These are phyloP conservation scores for Drosophila bocqueti DNA, from an alignment of 1,140 invertebrate genomes.

Conservation along the genomic window DNA sequence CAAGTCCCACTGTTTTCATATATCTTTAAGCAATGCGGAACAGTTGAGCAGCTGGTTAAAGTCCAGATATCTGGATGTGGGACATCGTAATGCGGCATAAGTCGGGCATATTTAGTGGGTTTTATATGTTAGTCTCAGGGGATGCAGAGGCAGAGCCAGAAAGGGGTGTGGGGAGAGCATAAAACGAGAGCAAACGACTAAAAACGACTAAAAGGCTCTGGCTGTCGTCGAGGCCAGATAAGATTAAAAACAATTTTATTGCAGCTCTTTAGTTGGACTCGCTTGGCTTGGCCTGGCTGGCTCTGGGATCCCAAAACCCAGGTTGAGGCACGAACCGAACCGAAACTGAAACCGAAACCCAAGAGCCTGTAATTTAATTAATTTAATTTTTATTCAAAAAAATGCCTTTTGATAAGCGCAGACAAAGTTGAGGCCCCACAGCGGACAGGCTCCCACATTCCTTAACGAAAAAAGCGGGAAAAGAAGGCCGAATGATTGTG, in stretches of 20 bases:
- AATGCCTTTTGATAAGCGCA: constrained; percentile 79
- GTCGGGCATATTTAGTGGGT: constrained; percentile 78
- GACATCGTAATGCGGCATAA: constrained; percentile 72
- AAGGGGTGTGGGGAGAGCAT: constrained; percentile 26
- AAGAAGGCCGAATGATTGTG: constrained; percentile 66
- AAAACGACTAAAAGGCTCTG: constrained; percentile 75
- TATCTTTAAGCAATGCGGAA: constrained; percentile 61
- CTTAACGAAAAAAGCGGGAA: constrained; percentile 41
- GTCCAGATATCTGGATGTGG: constrained; percentile 36
- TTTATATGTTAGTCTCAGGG: constrained; percentile 58
- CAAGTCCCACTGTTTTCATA: constrained; percentile 19
- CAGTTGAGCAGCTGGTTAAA: constrained; percentile 44
- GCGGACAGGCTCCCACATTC: constrained; percentile 73
- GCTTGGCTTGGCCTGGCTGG: constrained; percentile 29
- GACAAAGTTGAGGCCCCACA: constrained; percentile 57
- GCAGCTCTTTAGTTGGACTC: constrained; percentile 81
- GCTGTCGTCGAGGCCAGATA: constrained; percentile 66
- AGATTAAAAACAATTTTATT: constrained; percentile 84
- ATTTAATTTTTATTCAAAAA: constrained; percentile 84
- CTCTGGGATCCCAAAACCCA: constrained; percentile 37
- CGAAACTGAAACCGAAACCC: constrained; percentile 28
- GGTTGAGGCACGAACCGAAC: neutral
- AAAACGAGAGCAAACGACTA: constrained; percentile 61
- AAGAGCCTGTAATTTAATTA: constrained; percentile 81
- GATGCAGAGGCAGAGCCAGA: neutral